phyloP scores from a whole-genome alignment of 2,113 vertebrate species.

The Chaetodon auriga region DNA sequence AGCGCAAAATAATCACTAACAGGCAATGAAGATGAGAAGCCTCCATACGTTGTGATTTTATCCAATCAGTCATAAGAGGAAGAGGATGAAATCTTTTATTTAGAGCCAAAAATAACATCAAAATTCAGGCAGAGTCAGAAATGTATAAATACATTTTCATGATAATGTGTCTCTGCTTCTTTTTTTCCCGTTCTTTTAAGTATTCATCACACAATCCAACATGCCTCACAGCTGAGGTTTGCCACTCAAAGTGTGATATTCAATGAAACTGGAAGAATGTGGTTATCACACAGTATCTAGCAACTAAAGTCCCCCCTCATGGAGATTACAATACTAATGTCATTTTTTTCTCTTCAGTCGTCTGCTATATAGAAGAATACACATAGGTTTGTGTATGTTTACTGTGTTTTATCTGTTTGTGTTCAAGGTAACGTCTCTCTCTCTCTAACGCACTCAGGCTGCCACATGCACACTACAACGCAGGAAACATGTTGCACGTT shows the following conservation, averaged over 20 bases:
- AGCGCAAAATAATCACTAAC: not conserved
- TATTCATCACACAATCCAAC: not conserved
- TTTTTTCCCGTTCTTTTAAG: not conserved
- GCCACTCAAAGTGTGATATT: not conserved
- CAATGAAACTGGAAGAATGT: not conserved
- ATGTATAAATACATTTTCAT: not conserved
- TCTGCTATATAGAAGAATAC: not conserved
- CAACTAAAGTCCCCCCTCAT: not conserved
- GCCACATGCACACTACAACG: not conserved
- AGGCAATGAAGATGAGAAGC: not conserved
- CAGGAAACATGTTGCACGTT: conserved; percentile 26
- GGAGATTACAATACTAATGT: not conserved
- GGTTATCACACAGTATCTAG: not conserved
- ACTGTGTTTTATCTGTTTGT: not conserved
- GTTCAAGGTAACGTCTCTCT: not conserved
- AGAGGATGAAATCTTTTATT: not conserved
- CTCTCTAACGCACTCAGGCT: not conserved
- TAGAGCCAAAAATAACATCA: not conserved
- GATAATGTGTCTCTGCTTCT: not conserved
- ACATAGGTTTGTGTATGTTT: not conserved
- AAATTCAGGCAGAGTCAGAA: not conserved
- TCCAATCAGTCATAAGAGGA: not conserved
- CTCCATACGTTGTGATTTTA: not conserved
- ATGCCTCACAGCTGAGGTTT: not conserved
- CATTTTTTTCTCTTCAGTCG: not conserved